Percentiles rank a stretch among this genome's conserved stretches.
Conservation (phyloP, 2,113 vertebrate genomes). For the Melanerpes formicivorus region DNA sequence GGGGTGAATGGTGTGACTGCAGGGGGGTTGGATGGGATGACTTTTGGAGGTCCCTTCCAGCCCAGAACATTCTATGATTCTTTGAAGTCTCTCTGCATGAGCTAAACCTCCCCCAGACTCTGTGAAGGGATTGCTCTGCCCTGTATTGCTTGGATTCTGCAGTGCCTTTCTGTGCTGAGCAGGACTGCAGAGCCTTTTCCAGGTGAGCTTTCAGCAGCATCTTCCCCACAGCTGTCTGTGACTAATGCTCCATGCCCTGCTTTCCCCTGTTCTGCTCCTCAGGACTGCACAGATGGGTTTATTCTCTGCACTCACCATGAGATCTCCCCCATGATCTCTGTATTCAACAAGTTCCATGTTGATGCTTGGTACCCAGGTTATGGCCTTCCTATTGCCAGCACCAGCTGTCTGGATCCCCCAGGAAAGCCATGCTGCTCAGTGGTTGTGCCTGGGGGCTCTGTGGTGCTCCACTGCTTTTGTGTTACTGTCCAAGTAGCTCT, state of each 20-base stretch:
- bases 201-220: background rate
- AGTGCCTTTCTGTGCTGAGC: background rate
- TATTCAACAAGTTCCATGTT: background rate
- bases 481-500: background rate
- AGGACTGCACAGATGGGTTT: constrained; percentile 10
- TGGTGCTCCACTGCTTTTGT: background rate
- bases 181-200: background rate
- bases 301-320: constrained; percentile 15
- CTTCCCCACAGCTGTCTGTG: background rate
- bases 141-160: background rate
- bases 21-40: no score
- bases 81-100: no score
- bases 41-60: no score
- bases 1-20: no score
- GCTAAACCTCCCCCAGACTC: background rate
- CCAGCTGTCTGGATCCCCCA: background rate
- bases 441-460: background rate
- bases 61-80: no score
- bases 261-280: background rate
- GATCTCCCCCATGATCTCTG: background rate
- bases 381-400: background rate
- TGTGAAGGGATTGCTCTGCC: background rate
- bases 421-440: background rate
- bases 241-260: background rate
- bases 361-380: background rate